Base-by-base conservation (phyloP, 2,797 vertebrate species). In the Perodicticus potto region DNA sequence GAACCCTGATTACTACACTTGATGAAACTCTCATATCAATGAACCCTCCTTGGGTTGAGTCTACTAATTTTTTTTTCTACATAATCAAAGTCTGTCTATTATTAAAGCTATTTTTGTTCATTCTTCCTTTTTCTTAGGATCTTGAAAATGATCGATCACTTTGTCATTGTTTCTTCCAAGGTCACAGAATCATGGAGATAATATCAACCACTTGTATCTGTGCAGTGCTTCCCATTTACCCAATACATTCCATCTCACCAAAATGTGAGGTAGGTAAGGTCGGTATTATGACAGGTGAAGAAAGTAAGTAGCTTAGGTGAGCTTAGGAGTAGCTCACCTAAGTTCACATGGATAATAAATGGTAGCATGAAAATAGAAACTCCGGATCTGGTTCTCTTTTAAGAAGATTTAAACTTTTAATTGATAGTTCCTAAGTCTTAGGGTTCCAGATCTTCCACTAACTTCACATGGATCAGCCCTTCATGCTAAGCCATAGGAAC, bases 101-200 rank as follows among this genome's bases (percentile, higher is more conserved):
- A 95, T 70, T 49, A 80, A 93, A 80, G 16, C n/a, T 74, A 37
- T 29, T 85, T 91, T 78, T 74, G 12, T 32, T 32, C 27, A 72
- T 86, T 81, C 12, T 14, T 76, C n/a, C 29, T 72, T 93, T 88
- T 59, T n/a, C 67, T 74, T 77, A 93, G 59, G n/a, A 92, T 20
- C 32, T 83, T 87, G 13, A 73, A 85, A 93, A 82, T 88, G 85
- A 91, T 49, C 73, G 40, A 43, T 49, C 22, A 80, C 23, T 16
- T 72, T 67, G 72, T 80, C 27, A 43, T 86, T 49, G 9, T 81
- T 86, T 91, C 49, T 95, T 83, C 40, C 25, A 55, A 86, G 59
- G 37, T 34, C 34, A 43, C 70, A 61, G 69, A 78, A 82, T 55
- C 43, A 40, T 45, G 63, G 59, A n/a, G 19, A 63, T 74, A 65